Percentiles rank a stretch among this genome's conserved stretches.
These are phyloP conservation scores for Thyatira batis DNA, from an alignment of 2,888 invertebrate genomes.

Conservation along the genomic window DNA sequence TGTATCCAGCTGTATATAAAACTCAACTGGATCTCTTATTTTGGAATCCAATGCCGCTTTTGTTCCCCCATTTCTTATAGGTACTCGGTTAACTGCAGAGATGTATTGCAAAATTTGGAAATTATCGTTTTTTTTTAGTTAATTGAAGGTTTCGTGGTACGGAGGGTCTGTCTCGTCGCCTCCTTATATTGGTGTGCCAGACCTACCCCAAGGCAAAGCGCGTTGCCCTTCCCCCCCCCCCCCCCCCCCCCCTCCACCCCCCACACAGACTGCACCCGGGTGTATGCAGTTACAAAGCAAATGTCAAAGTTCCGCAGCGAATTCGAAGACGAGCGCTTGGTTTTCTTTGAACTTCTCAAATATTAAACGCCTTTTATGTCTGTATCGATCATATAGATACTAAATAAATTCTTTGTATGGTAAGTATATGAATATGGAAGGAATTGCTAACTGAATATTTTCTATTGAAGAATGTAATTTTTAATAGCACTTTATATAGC, in stretches of 20 bases:
- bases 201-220: slow-evolving; percentile 71
- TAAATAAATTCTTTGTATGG: too few species aligned
- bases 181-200: slow-evolving; percentile 46
- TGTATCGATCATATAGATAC: not conserved
- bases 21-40: not conserved
- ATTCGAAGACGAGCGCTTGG: slow-evolving; percentile 4
- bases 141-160: slow-evolving; percentile 41
- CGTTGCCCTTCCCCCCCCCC: slow-evolving; percentile 43
- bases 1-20: slow-evolving; percentile 9
- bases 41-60: slow-evolving; percentile 33
- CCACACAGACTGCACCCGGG: slow-evolving; percentile 31
- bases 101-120: slow-evolving; percentile 21
- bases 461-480: too few species aligned
- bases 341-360: not conserved
- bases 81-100: slow-evolving; percentile 15
- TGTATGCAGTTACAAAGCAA: slow-evolving; percentile 51
- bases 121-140: slow-evolving; percentile 16
- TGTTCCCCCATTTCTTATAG: accelerated
- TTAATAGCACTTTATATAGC: too few species aligned
- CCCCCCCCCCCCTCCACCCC: slow-evolving; percentile 16
- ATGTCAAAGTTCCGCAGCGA: slow-evolving; percentile 16
- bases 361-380: not conserved
- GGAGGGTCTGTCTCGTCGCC: slow-evolving; percentile 52
- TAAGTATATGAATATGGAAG: too few species aligned
- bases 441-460: too few species aligned